These are phyloP conservation scores for Aleiodes testaceus DNA, from an alignment of 2,888 invertebrate species.

Conservation along the genomic window DNA sequence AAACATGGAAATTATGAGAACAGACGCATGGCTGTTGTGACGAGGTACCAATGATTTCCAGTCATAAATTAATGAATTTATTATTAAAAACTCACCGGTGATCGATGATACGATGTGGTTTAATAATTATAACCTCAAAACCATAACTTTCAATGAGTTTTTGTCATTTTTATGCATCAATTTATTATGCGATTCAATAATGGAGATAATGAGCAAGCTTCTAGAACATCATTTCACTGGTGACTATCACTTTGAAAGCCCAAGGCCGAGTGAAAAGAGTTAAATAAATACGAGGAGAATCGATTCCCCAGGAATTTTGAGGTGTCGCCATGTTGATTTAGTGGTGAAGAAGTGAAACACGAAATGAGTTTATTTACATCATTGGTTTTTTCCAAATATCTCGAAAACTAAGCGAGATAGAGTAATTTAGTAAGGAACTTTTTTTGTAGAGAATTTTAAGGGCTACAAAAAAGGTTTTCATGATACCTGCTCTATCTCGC, in stretches of 20 bases:
- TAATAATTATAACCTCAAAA: neutral
- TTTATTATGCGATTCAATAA: neutral
- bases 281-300: too few species aligned
- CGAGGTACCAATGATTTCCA: neutral
- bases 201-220: neutral
- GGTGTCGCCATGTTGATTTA: too few species aligned
- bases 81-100: neutral
- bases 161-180: neutral
- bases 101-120: neutral
- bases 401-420: too few species aligned
- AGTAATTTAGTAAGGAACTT: too few species aligned
- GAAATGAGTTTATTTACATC: too few species aligned
- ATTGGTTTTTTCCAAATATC: too few species aligned
- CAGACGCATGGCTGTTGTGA: conserved; percentile 1
- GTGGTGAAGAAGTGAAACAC: too few species aligned
- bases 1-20: too few species aligned
- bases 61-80: neutral
- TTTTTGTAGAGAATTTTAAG: too few species aligned
- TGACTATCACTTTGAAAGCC: neutral
- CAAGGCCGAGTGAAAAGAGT: neutral
- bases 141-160: neutral
- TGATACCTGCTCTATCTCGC: too few species aligned
- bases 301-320: too few species aligned
- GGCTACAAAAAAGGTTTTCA: too few species aligned
- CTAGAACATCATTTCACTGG: neutral